Evolutionary conservation across 2,797 vertebrate species (phyloP).

Genomic region (Schizopygopsis malacanthus): DNA sequence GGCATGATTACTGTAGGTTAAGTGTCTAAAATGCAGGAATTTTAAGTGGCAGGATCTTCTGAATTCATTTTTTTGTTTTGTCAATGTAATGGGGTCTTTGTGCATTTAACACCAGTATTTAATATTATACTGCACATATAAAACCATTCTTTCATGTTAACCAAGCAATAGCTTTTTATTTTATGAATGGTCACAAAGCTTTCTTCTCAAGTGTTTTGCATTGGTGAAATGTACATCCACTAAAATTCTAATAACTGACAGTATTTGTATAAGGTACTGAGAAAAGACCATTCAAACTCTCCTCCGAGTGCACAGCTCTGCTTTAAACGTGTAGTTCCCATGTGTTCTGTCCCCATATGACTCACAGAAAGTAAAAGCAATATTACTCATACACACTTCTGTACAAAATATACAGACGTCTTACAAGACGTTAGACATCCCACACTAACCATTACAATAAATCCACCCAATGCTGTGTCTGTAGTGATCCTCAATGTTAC

Average conservation of each 20-base stretch:
- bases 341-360: not conserved
- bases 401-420: conserved; percentile 18
- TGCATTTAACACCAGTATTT: not conserved
- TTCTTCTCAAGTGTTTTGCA: not conserved
- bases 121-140: not conserved
- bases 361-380: not conserved
- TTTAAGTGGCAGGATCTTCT: no score
- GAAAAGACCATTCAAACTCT: not conserved
- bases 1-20: no score
- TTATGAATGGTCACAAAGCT: not conserved
- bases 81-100: no score
- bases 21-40: no score
- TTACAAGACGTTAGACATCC: not conserved
- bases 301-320: not conserved
- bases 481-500: not conserved
- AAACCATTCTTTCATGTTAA: not conserved
- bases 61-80: no score
- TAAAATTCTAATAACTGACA: not conserved
- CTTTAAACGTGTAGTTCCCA: not conserved
- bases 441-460: not conserved
- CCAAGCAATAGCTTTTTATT: not conserved
- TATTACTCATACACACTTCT: not conserved
- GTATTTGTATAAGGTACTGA: not conserved
- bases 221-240: not conserved
- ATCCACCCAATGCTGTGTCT: not conserved